A percentile compares a stretch with the other conserved stretches of the same genome.
Conservation (phyloP, 2,888 invertebrate genomes). For the Phaonia tiefii region DNA sequence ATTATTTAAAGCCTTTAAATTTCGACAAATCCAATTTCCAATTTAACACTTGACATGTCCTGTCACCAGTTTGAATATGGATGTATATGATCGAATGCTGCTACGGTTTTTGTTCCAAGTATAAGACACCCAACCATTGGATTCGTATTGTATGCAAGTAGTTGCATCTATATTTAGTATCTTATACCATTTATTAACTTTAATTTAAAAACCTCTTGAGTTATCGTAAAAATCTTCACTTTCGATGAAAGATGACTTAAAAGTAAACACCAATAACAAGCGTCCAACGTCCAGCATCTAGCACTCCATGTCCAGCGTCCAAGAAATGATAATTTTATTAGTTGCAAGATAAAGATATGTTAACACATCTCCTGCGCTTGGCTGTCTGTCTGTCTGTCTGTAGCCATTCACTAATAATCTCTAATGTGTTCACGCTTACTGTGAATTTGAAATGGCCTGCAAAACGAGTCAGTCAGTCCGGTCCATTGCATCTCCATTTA, state of each 20-base stretch:
- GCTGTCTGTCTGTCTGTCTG: slow-evolving; percentile 60
- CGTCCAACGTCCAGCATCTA: not conserved
- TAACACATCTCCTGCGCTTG: slow-evolving; percentile 70
- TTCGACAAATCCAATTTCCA: too few relatives aligned
- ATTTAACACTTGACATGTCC: too few relatives aligned
- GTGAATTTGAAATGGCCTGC: slow-evolving; percentile 71
- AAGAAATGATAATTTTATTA: slow-evolving; percentile 65
- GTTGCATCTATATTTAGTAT: too few relatives aligned
- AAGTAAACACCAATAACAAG: slow-evolving; percentile 13
- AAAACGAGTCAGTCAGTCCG: slow-evolving; percentile 42
- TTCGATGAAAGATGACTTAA: not conserved
- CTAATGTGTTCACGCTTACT: slow-evolving; percentile 79
- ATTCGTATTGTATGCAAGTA: too few relatives aligned
- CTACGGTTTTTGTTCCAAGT: too few relatives aligned
- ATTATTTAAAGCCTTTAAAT: too few relatives aligned
- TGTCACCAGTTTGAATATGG: too few relatives aligned
- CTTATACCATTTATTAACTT: not conserved
- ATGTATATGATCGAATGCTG: too few relatives aligned
- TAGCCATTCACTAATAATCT: slow-evolving; percentile 72
- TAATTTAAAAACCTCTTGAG: slow-evolving; percentile 19
- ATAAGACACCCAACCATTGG: too few relatives aligned
- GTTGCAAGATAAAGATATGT: slow-evolving; percentile 66
- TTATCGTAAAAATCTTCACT: slow-evolving; percentile 4
- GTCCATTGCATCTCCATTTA: not conserved
- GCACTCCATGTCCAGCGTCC: too few relatives aligned